phyloP scores from a whole-genome alignment of 2,797 vertebrate genomes.

The Enteromius anoplus region DNA sequence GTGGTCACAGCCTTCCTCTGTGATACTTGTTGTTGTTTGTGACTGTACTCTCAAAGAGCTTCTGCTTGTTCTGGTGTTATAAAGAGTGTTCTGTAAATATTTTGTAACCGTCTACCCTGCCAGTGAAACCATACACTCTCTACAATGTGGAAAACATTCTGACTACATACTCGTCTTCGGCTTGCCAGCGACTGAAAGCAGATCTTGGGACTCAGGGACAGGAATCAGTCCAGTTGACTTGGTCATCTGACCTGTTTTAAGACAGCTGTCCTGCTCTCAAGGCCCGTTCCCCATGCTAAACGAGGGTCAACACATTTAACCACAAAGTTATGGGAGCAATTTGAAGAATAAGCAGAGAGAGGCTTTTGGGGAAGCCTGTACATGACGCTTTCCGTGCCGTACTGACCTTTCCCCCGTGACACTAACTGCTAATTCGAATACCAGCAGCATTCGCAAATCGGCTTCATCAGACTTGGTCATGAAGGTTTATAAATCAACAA shows the following conservation, averaged over 20 bases:
- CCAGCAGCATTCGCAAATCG: slow-evolving; percentile 31
- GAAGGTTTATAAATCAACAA: slow-evolving; percentile 29
- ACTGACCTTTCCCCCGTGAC: slow-evolving; percentile 49
- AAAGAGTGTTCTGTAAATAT: slow-evolving; percentile 47
- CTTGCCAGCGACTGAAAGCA: slow-evolving; percentile 44
- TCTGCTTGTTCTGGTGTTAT: slow-evolving; percentile 22
- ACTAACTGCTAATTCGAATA: slow-evolving; percentile 51
- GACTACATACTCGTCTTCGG: slow-evolving; percentile 43
- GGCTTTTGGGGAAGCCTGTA: slow-evolving; percentile 43
- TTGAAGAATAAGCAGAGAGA: slow-evolving; percentile 53
- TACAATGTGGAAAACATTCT: slow-evolving; percentile 49
- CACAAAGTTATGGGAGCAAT: slow-evolving; percentile 50
- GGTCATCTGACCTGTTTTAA: slow-evolving; percentile 35
- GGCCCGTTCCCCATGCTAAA: slow-evolving; percentile 36
- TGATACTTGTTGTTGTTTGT: slow-evolving; percentile 16
- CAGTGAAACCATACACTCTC: slow-evolving; percentile 44
- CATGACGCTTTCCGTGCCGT: slow-evolving; percentile 41
- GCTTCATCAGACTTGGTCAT: slow-evolving; percentile 35
- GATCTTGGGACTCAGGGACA: slow-evolving; percentile 36
- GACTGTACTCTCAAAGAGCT: not conserved
- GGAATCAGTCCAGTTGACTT: slow-evolving; percentile 48
- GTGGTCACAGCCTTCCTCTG: not conserved
- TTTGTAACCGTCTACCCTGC: slow-evolving; percentile 36
- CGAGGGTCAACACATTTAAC: slow-evolving; percentile 54
- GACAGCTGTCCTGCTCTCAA: slow-evolving; percentile 48